These are phyloP conservation scores for Psammodynastes pulverulentus DNA, from an alignment of 2,113 vertebrate genomes.

Conservation along the genomic window DNA sequence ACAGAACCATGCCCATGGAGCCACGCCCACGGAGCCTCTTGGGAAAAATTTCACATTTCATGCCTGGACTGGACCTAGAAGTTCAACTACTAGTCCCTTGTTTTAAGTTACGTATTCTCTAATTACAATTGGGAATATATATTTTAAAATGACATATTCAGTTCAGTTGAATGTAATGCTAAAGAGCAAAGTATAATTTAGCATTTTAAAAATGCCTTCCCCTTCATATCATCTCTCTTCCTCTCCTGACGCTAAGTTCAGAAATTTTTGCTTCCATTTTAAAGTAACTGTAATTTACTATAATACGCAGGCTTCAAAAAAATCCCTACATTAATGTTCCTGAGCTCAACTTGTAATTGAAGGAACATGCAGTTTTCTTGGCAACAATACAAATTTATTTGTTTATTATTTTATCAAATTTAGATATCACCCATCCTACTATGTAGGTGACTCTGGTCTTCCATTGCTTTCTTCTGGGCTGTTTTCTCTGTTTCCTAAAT, in stretches of 20 bases:
- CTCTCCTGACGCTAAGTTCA: not conserved
- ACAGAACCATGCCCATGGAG: no score
- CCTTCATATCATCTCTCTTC: not conserved
- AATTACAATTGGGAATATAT: not conserved
- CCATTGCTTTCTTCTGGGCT: not conserved
- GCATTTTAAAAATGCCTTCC: not conserved
- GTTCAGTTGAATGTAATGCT: not conserved
- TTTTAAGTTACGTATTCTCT: conserved; percentile 26
- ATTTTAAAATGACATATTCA: not conserved
- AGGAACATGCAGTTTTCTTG: not conserved
- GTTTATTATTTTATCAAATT: not conserved
- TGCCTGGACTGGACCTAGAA: no score
- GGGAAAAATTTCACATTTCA: no score
- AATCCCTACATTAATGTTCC: not conserved
- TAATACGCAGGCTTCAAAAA: not conserved
- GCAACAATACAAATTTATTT: not conserved
- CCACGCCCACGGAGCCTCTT: no score
- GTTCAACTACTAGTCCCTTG: not conserved
- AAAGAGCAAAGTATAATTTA: not conserved
- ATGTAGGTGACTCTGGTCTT: not conserved
- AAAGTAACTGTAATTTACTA: not conserved
- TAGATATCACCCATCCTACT: not conserved
- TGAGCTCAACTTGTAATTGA: not conserved
- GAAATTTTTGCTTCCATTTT: not conserved
- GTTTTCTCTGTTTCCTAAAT: not conserved